These are phyloP conservation scores for Drosophila sproati DNA, from an alignment of 1,140 invertebrate genomes.

Conservation along the genomic window DNA sequence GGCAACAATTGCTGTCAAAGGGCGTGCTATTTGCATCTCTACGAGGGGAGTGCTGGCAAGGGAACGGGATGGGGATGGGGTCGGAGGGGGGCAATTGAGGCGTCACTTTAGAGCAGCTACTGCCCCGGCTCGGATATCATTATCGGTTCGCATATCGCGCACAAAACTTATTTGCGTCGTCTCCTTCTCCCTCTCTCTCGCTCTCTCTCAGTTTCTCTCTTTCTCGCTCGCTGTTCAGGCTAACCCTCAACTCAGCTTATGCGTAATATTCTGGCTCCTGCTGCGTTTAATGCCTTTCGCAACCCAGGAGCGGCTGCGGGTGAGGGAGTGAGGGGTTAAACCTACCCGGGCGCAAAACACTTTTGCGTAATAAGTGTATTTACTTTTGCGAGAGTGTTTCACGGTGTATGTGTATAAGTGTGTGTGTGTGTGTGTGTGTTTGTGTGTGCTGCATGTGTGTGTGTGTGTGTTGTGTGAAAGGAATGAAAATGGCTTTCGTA, in stretches of 20 bases:
- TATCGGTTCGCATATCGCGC: conserved; percentile 14
- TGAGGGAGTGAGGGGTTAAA: conserved; percentile 12
- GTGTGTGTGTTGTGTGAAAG: conserved; percentile 43
- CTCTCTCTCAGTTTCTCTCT: not conserved
- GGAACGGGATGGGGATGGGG: not conserved
- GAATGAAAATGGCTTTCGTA: conserved; percentile 73
- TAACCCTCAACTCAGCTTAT: conserved; percentile 27
- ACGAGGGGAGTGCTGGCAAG: not conserved
- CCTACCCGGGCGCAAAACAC: conserved; percentile 52
- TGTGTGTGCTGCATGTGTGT: conserved; percentile 24
- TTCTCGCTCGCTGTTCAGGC: not conserved
- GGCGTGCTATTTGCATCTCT: conserved; percentile 50
- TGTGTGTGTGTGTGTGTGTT: conserved; percentile 22
- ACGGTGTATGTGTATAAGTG: conserved; percentile 14
- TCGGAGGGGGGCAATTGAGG: conserved; percentile 29
- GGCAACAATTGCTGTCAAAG: conserved; percentile 38
- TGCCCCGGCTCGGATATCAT: conserved; percentile 10
- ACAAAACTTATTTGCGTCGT: not conserved
- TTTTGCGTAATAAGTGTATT: conserved; percentile 82
- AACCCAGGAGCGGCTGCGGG: not conserved
- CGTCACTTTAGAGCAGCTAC: conserved; percentile 20
- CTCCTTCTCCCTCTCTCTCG: not conserved
- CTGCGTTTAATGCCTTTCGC: conserved; percentile 74
- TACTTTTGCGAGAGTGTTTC: conserved; percentile 55
- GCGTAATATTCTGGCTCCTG: conserved; percentile 74